Evolutionary conservation across 64 coral and sea anemone genomes (phyloP).

Genomic region (Stichodactyla mertensii): DNA sequence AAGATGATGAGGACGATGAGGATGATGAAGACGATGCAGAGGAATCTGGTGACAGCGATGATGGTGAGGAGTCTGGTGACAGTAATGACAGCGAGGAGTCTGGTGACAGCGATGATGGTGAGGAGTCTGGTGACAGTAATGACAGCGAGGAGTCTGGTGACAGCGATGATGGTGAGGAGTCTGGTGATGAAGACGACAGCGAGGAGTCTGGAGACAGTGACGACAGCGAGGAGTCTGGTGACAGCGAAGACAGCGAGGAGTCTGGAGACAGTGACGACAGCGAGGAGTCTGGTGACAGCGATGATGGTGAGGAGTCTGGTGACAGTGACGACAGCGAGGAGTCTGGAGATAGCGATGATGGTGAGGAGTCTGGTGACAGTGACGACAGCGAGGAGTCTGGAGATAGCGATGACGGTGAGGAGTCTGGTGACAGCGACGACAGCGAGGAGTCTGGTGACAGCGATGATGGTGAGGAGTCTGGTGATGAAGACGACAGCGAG

Average conservation of each 20-base stretch:
- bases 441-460: slow-evolving; percentile 11
- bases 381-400: slow-evolving; percentile 16
- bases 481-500: neutral
- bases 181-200: neutral
- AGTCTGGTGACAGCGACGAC: neutral
- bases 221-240: neutral
- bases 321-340: neutral
- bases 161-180: neutral
- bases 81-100: neutral
- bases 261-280: neutral
- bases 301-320: neutral
- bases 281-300: neutral
- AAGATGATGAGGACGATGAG: slow-evolving; percentile 4
- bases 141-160: neutral
- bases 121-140: neutral
- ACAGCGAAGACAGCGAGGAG: neutral
- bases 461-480: neutral
- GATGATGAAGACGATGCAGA: slow-evolving; percentile 16
- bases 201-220: neutral
- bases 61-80: slow-evolving; percentile 1
- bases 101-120: neutral
- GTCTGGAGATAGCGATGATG: neutral
- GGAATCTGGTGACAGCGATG: neutral
- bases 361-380: neutral
- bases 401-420: neutral